Percentiles rank a stretch among this genome's conserved stretches.
Evolutionary conservation across 2,113 vertebrate genomes (phyloP).

Genomic region (Pseudopipra pipra): DNA sequence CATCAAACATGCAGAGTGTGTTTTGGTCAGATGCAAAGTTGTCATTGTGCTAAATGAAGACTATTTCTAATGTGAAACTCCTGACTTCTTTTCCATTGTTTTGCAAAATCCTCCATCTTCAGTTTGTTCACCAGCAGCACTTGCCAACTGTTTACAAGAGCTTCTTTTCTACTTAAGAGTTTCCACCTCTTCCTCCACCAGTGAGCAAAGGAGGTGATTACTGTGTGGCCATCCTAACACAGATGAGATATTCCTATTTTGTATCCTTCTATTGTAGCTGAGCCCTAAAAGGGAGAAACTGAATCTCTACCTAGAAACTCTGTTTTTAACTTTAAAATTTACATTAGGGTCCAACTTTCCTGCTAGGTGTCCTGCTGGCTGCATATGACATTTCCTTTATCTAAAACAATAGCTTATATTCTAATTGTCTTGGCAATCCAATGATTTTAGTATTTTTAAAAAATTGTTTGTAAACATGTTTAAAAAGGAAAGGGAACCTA

Average conservation of each 20-base stretch:
- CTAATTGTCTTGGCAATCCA: not conserved
- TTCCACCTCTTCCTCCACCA: not conserved
- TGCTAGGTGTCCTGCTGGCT: not conserved
- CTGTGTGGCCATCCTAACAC: not conserved
- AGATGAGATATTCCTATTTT: not conserved
- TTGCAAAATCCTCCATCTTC: not conserved
- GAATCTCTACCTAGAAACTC: not conserved
- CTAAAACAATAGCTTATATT: not conserved
- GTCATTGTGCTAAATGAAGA: not conserved
- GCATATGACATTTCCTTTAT: not conserved
- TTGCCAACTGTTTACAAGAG: not conserved
- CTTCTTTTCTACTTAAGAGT: not conserved
- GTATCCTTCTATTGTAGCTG: not conserved
- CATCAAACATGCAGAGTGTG: not conserved
- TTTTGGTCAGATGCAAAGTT: not conserved
- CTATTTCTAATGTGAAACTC: not conserved
- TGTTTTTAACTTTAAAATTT: not conserved
- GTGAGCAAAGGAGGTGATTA: not conserved
- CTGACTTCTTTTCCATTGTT: not conserved
- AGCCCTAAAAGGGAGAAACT: not conserved
- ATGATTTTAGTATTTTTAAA: not conserved
- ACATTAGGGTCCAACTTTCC: not conserved
- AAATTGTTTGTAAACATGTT: rapidly evolving
- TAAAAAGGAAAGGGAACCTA: not conserved
- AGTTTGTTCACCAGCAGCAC: not conserved